Evolutionary conservation across 2,797 vertebrate genomes (phyloP), one percentile per base, ranked within the genome.

Genomic region (Gymnoscopelus braueri): DNA sequence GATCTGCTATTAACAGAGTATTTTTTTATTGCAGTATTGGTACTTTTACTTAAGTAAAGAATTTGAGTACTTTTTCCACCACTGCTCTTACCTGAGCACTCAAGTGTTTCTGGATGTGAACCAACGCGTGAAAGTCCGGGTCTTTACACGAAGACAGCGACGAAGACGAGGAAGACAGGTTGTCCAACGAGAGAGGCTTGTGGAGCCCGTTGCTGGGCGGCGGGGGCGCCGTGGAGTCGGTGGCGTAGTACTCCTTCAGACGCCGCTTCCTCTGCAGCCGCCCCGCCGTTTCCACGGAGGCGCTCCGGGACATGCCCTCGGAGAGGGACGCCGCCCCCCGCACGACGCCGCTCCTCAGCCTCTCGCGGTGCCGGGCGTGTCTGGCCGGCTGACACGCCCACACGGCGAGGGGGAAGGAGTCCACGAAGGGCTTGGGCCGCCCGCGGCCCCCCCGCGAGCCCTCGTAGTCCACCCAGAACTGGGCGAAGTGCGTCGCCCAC

Each of bases 391-490:
- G 96, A 86, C 96, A 97, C 24, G 96, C 94, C 98, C 98, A 99
- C 80, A 98, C 48, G 0, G 96, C 95, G 61, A 99, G 94, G 0
- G 98, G 98, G 74, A 99, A 99, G 9, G 98, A 95, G 80, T 99
- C 98, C 54, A 99, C 94, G 57, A 98, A 99, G 57, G 92, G 96
- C 82, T 98, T 10, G 0, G 97, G 98, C 3, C 98, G 90, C 6
- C 97, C 97, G 71, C 95, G 96, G 10, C 95, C 95, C 35, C 95
- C 95, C 26, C 92, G 95, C 0, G 87, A 93, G 69, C 96, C 96
- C 89, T 99, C 98, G 0, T 96, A 99, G 92, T 99, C 98, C 76
- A 98, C 92, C 98, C 98, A 99, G 90, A 99, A 99, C 78, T 99
- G 98, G 35, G 97, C 94, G 82, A 97, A 99, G 87, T 98, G 95